Base-by-base conservation (phyloP, 2,797 vertebrate species). In the Karalla daura region DNA sequence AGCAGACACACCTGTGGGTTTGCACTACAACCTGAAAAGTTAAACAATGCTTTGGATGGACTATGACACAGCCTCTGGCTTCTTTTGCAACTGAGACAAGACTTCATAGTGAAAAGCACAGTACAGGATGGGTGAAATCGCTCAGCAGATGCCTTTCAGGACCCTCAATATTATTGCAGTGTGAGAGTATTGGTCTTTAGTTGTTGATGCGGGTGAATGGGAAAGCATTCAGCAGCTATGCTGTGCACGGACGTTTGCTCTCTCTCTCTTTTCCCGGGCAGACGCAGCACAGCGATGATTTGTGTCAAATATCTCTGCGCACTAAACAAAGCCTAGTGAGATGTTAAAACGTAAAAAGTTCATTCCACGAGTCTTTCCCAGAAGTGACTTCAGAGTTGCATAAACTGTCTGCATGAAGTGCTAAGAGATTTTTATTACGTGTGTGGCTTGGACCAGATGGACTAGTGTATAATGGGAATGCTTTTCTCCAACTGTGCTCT, bases 371-470 rank as follows among this genome's bases (percentile, higher is more conserved):
- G 24, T 45, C 46, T 69, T 73, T 88, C 77, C 75, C 76, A 71
- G 70, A 78, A 85, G 75, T 79, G 43, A 82, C 45, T 79, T 61
- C 43, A 78, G 65, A 76, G 62, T 64, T 87, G 68, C 75, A 80
- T 74, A 75, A 86, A 82, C n/a, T 44, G 63, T 73, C 37, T 30
- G n/a, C 61, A 73, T 78, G 73, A 86, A 77, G 74, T 75, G 80
- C 52, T 65, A 61, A 58, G 65, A 68, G 64, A 89, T 47, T 68
- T 83, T 78, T 84, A 83, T 84, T 67, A 67, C 71, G 72, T 75
- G 83, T 74, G 76, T 60, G 69, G 66, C 62, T 62, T 83, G 78
- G 74, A 85, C 44, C 81, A 78, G 74, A 84, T 81, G 75, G 71
- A 68, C 66, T 77, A 40, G 60, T 79, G 50, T 70, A 43, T 40